Conservation (phyloP, 2,888 invertebrate species). For the Pheosia gnoma region DNA sequence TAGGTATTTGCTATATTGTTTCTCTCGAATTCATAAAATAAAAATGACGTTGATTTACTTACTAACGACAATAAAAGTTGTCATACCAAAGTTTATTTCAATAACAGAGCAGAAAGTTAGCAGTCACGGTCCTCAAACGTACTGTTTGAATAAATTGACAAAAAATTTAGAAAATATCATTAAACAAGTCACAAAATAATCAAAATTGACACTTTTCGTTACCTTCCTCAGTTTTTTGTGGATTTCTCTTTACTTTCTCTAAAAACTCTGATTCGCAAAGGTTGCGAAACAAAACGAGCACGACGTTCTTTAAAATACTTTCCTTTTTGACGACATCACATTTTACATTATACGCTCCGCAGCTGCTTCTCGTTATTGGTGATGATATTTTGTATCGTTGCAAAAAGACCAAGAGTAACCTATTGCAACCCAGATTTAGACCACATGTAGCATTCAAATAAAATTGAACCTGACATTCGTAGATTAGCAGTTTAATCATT, state of each 20-base stretch:
- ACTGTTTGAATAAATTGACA: too few relatives aligned
- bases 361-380: not conserved
- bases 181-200: not conserved
- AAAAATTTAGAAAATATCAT: too few relatives aligned
- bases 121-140: not conserved
- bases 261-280: constrained; percentile 27
- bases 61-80: not conserved
- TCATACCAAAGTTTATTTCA: not conserved
- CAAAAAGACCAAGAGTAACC: too few relatives aligned
- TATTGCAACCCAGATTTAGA: too few relatives aligned
- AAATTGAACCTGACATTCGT: too few relatives aligned
- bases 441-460: too few relatives aligned
- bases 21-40: not conserved
- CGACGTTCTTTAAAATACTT: constrained; percentile 44
- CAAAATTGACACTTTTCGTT: not conserved
- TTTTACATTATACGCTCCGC: not conserved
- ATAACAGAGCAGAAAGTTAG: not conserved
- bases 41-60: not conserved
- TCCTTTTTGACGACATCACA: constrained; percentile 18
- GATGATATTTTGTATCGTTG: not conserved
- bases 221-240: constrained; percentile 18
- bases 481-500: too few relatives aligned
- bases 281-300: constrained; percentile 27
- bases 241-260: constrained; percentile 47
- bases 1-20: not conserved